A percentile compares a stretch with the other conserved stretches of the same genome.
These are phyloP conservation scores for Emys orbicularis DNA, from an alignment of 2,797 vertebrate species.

Conservation along the genomic window DNA sequence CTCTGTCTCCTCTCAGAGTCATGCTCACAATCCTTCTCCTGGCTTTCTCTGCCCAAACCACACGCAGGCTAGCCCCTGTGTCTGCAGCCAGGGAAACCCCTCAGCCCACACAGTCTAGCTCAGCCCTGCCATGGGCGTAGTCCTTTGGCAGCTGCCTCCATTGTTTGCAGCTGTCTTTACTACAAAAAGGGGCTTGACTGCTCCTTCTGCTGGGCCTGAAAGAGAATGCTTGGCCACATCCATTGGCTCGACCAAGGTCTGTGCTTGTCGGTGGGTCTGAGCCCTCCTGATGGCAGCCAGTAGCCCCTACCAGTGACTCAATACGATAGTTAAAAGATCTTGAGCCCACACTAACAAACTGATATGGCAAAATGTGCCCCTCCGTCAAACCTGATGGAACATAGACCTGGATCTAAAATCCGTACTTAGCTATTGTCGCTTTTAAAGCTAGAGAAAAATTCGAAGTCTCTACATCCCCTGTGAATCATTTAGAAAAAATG, in stretches of 20 bases:
- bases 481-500: neutral
- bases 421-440: neutral
- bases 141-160: neutral
- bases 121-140: neutral
- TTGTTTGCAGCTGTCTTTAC: no score
- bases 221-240: neutral
- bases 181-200: neutral
- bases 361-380: accelerated
- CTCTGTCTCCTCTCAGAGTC: neutral
- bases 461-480: neutral
- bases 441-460: neutral
- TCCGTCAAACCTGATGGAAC: neutral
- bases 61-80: neutral
- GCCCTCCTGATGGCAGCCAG: no score
- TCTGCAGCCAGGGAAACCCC: no score
- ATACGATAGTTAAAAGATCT: neutral
- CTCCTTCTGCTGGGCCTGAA: neutral
- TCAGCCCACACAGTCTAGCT: no score
- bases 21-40: neutral
- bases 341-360: neutral
- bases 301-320: no score
- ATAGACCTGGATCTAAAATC: neutral
- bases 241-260: no score
- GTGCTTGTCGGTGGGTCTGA: no score
- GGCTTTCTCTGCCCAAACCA: neutral